phyloP scores from a whole-genome alignment of 2,888 invertebrate species.

The Junonia oenone region DNA sequence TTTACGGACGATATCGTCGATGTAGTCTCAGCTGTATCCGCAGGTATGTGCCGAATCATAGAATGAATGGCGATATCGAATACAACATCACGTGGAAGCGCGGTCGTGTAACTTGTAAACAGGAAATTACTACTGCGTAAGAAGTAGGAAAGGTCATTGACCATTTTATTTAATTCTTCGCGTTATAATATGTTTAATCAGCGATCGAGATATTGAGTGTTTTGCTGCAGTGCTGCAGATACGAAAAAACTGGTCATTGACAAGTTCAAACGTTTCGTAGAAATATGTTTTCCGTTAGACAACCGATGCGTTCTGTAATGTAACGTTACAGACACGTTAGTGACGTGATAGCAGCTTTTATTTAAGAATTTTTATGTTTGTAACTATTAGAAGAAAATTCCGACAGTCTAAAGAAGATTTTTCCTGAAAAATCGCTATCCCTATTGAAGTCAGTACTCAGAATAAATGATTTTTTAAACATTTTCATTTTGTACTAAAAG shows the following conservation, averaged over 20 bases:
- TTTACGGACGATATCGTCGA: not conserved
- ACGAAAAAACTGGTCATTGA: not conserved
- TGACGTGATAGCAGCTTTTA: not conserved
- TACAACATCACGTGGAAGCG: conserved; percentile 33
- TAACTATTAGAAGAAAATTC: not conserved
- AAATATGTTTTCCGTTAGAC: not conserved
- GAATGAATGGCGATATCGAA: conserved; percentile 32
- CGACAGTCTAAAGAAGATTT: no score
- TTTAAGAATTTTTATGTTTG: not conserved
- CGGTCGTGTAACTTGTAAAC: conserved; percentile 32
- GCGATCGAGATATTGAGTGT: not conserved
- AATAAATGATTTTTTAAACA: no score
- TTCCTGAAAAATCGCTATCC: no score
- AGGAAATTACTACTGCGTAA: conserved; percentile 26
- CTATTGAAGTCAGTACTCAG: no score
- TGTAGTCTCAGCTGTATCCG: conserved; percentile 7
- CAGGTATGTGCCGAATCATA: conserved; percentile 15
- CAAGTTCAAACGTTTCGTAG: not conserved
- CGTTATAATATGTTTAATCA: not conserved
- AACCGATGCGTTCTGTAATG: not conserved
- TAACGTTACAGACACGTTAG: not conserved
- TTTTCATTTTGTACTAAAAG: no score
- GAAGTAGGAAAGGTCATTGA: conserved; percentile 24
- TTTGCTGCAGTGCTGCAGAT: not conserved
- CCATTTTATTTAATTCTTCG: conserved; percentile 9